Evolutionary conservation across 2,888 invertebrate species (phyloP), one percentile per base, ranked within the genome.

Genomic region (Mallateleia sp.): DNA sequence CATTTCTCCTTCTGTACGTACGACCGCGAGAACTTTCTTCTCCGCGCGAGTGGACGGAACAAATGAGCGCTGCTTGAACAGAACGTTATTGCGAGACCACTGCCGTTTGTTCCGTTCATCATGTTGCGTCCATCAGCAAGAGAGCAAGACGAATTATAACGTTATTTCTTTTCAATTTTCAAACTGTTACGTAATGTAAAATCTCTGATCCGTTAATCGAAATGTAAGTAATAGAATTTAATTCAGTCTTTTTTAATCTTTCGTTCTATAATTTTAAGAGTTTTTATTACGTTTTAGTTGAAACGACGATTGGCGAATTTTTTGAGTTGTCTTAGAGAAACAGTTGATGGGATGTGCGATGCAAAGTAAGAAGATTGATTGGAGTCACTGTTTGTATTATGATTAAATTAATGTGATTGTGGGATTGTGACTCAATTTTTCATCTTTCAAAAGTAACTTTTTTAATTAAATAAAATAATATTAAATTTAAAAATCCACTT

Each of bases 101-200:
- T 32, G 32, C 32, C 50, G 45, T 77, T 87, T 80, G 79, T 80
- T 87, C 75, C 83, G 79, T 87, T 83, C 80, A 83, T 87, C 34
- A 64, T 11, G 56, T 79, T 78, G 24, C 83, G 79, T 79, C 74
- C 6, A 60, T 58, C 60, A 58, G 18, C 32, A 24, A 78, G 47
- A 69, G 79, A 84, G 52, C 56, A 71, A 83, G 45, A 71, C 58
- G 56, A 87, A 83, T 87, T 80, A 84, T 87, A 87, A 87, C 87
- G 60, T 80, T 84, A 66, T 84, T 87, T 87, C 87, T 87, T 87
- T 87, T 84, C 77, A 87, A 87, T 87, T 87, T 87, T 84, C 87
- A 87, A 87, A 87, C 83, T 80, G 83, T 87, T 87, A 87, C 87
- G 75, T 87, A 87, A 87, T 87, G 83, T 87, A 83, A 87, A 87